A percentile compares a stretch with the other conserved stretches of the same genome.
These are phyloP conservation scores for Operophtera brumata DNA, from an alignment of 2,888 invertebrate genomes.

Conservation along the genomic window DNA sequence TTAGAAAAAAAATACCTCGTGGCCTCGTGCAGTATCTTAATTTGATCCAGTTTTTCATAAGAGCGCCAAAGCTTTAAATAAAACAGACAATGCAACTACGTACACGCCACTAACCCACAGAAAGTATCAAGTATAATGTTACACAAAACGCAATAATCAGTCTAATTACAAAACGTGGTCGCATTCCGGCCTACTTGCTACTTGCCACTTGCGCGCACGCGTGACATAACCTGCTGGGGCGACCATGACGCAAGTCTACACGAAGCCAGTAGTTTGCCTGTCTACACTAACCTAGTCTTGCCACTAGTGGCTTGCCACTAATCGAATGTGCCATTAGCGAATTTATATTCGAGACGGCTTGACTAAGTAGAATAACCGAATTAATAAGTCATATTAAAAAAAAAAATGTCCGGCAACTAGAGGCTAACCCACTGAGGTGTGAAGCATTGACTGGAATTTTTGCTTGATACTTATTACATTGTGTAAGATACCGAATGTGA, in stretches of 20 bases:
- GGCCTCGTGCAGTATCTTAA: too few relatives aligned
- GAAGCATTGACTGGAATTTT: too few relatives aligned
- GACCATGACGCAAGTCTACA: conserved; percentile 6
- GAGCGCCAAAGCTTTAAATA: neutral
- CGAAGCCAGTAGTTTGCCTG: conserved; percentile 1
- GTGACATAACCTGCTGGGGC: conserved; percentile 41
- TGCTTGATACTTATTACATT: too few relatives aligned
- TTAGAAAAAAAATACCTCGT: too few relatives aligned
- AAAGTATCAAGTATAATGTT: conserved; percentile 32
- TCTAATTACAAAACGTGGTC: conserved; percentile 53
- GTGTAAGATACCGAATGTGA: too few relatives aligned
- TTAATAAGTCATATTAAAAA: too few relatives aligned
- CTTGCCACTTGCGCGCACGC: conserved; percentile 38
- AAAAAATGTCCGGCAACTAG: too few relatives aligned
- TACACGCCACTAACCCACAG: conserved; percentile 19
- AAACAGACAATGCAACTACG: conserved; percentile 5
- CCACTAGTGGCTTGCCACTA: neutral
- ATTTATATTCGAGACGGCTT: too few relatives aligned
- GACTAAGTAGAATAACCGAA: too few relatives aligned
- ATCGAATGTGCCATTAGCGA: neutral
- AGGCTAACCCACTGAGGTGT: too few relatives aligned
- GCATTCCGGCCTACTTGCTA: conserved; percentile 53
- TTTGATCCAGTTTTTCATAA: neutral
- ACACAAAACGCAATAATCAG: conserved; percentile 42
- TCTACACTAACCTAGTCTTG: too few relatives aligned